phyloP scores from a whole-genome alignment of 1,140 invertebrate genomes.

The Drosophila bipectinata region DNA sequence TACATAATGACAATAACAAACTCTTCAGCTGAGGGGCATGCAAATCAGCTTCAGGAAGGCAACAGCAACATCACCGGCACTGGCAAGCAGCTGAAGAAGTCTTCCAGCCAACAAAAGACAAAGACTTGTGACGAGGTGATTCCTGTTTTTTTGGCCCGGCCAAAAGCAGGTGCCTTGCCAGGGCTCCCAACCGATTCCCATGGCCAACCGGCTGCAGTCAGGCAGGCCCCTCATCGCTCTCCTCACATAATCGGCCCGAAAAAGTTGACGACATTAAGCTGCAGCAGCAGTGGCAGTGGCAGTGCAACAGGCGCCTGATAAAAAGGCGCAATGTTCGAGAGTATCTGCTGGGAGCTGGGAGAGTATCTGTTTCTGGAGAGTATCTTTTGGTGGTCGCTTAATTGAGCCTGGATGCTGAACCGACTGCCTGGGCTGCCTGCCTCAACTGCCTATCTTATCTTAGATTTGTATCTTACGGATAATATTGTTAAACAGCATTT shows the following conservation, averaged over 20 bases:
- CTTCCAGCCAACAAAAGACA: constrained; percentile 33
- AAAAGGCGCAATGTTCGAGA: constrained; percentile 8
- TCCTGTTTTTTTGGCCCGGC: constrained; percentile 60
- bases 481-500: constrained; percentile 80
- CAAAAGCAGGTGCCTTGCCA: constrained; percentile 38
- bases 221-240: neutral
- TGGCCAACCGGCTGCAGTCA: constrained; percentile 37
- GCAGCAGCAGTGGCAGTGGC: constrained; percentile 38
- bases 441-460: constrained; percentile 62
- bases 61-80: constrained; percentile 2
- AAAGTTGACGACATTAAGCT: constrained; percentile 79
- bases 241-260: constrained; percentile 42
- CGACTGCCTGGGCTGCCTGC: constrained; percentile 15
- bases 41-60: constrained; percentile 59
- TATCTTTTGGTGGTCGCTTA: constrained; percentile 76
- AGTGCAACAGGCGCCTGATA: constrained; percentile 6
- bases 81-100: constrained; percentile 23
- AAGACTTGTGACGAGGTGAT: constrained; percentile 52
- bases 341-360: neutral
- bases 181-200: constrained; percentile 22
- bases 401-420: constrained; percentile 54
- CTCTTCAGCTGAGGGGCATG: constrained; percentile 62
- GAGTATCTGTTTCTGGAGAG: constrained; percentile 1
- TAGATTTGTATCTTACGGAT: constrained; percentile 74
- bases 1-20: constrained; percentile 57